Percentiles rank a stretch among this genome's conserved stretches.
These are phyloP conservation scores for Drosophila prolongata DNA, from an alignment of 2,888 invertebrate genomes.

Conservation along the genomic window DNA sequence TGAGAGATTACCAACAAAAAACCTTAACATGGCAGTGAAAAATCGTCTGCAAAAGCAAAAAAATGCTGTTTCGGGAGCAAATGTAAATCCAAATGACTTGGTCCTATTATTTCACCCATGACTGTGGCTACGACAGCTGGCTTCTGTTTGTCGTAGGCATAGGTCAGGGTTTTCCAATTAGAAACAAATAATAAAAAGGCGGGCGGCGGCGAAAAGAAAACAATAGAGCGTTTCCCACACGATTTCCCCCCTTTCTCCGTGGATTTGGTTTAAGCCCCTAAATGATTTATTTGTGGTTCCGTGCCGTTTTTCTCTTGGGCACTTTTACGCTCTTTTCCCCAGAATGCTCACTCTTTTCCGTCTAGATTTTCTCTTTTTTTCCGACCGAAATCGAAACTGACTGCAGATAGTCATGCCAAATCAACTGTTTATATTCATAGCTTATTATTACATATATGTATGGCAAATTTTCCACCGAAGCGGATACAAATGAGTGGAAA, in stretches of 20 bases:
- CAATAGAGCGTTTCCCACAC: constrained; percentile 42
- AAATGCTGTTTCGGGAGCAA: no score
- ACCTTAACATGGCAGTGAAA: no score
- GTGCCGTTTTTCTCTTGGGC: constrained; percentile 1
- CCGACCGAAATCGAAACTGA: constrained; percentile 23
- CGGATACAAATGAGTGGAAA: constrained; percentile 20
- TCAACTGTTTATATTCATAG: constrained; percentile 26
- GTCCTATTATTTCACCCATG: background rate
- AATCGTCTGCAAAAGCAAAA: no score
- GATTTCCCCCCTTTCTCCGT: constrained; percentile 1
- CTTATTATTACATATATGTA: constrained; percentile 16
- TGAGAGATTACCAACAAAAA: no score
- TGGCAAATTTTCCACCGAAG: background rate
- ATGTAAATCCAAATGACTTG: no score
- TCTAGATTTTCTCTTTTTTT: constrained; percentile 12
- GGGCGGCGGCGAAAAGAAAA: constrained; percentile 9
- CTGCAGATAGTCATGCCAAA: constrained; percentile 58
- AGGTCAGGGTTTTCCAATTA: constrained; percentile 73
- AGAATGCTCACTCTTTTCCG: constrained; percentile 10
- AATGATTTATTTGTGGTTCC: constrained; percentile 37
- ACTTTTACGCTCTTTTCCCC: constrained; percentile 1
- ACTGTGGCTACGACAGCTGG: constrained; percentile 20
- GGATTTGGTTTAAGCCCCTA: constrained; percentile 15
- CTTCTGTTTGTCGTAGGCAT: constrained; percentile 54
- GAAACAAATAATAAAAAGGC: constrained; percentile 35